phyloP scores from a whole-genome alignment of 2,113 vertebrate genomes.

The Oriolus oriolus region DNA sequence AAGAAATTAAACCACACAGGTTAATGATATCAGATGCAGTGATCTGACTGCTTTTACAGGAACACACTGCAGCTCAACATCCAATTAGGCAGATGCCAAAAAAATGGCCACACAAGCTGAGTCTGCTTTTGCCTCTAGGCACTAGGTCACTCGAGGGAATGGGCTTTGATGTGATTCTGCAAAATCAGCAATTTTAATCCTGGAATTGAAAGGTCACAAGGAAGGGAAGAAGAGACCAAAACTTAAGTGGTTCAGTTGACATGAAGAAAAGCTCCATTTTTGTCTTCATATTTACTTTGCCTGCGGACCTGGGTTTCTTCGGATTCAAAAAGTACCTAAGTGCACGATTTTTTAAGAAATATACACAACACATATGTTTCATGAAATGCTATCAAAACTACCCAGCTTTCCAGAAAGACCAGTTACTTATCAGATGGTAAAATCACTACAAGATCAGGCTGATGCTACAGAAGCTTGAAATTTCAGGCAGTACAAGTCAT shows the following conservation, averaged over 20 bases:
- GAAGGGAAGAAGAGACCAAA: background rate
- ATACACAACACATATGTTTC: background rate
- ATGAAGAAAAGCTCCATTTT: background rate
- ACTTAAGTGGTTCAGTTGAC: background rate
- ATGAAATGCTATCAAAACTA: background rate
- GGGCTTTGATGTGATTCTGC: background rate
- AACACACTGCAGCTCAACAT: background rate
- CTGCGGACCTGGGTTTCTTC: background rate
- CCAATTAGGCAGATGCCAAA: background rate
- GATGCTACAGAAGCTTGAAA: background rate
- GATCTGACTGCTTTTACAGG: background rate
- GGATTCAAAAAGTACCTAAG: background rate
- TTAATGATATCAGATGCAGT: background rate
- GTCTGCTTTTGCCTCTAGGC: background rate
- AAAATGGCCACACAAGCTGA: background rate
- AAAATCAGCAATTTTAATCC: background rate
- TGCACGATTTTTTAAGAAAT: background rate
- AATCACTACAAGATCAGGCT: background rate
- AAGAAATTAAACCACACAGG: background rate
- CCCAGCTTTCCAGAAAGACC: background rate
- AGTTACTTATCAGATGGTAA: background rate
- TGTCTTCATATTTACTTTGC: background rate
- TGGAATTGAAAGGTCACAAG: background rate
- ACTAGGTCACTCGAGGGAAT: background rate
- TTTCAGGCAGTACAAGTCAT: background rate